Base-by-base conservation (phyloP, 2,797 vertebrate species). In the Acanthiza pusilla region DNA sequence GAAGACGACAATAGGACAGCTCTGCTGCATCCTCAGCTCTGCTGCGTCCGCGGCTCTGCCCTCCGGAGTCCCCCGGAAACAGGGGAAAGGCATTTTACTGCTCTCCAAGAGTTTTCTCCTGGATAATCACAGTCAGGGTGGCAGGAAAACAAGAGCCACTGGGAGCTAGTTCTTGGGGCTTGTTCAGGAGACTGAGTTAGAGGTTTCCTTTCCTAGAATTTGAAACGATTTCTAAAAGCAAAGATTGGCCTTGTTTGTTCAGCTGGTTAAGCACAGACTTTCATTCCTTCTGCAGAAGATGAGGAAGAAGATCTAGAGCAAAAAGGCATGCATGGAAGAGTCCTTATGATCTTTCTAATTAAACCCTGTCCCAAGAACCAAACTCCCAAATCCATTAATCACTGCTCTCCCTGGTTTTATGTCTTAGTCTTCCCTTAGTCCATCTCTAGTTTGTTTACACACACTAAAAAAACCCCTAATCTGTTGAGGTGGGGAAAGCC, bases 11-110 rank as follows among this genome's bases (percentile, higher is more conserved):
- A 22, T 5, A 48, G 10, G 27, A 38, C 1, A 18, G 13, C 12
- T 73, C 47, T 89, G 43, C 51, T 7, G 0, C 23, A 21, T 77
- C 23, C 15, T 38, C 38, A 38, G 38, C 38, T 38, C 38, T 38
- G 38, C 38, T 38, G 38, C 10, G 12, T 38, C 38, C 11, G 29
- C 4, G 1, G 10, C 60, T 70, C 40, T 60, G 32, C 30, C 15
- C 26, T 82, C 36, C 1, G 3, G 34, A 29, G 17, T 70, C 15
- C 29, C 29, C 21, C 0, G 0, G 45, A 30, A 78, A 55, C 3
- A 23, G 22, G 36, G 79, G 18, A 25, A 80, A 74, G 30, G 7
- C 3, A 47, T 50, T 76, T 43, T 0, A 0, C 61, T 54, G 32
- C 29, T 71, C 17, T 66, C 42, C 23, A 58, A 53, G 9, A 4